Evolutionary conservation across 2,797 vertebrate species (phyloP).

Genomic region (Xenops minutus): DNA sequence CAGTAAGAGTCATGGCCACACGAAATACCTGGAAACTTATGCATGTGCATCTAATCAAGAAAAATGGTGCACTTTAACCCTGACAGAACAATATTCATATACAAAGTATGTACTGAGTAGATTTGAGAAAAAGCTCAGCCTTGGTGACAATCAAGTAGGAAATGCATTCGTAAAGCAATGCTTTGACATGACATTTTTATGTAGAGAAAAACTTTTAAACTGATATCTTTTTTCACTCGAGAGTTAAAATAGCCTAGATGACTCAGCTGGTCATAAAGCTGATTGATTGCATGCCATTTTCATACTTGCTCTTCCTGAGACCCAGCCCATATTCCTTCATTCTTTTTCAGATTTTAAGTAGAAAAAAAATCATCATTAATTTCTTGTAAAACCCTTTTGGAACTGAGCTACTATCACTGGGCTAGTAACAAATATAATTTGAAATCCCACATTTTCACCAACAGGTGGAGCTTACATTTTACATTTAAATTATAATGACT

Average conservation of each 20-base stretch:
- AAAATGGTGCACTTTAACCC: neutral
- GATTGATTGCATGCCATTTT: neutral
- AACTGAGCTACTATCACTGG: neutral
- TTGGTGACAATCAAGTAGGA: neutral
- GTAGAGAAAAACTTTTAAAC: neutral
- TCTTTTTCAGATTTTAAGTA: neutral
- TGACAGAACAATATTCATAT: neutral
- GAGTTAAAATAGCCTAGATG: neutral
- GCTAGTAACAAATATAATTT: neutral
- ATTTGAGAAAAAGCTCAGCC: neutral
- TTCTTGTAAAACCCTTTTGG: neutral
- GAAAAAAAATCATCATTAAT: constrained; percentile 11
- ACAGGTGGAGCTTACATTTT: constrained; percentile 69
- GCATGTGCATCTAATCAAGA: neutral
- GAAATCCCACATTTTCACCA: constrained; percentile 45
- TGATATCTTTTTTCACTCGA: neutral
- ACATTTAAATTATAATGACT: constrained; percentile 42
- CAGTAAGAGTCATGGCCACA: neutral
- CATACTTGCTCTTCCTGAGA: neutral
- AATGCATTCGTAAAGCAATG: neutral
- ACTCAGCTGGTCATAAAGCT: neutral
- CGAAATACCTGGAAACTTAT: neutral
- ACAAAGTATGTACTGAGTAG: neutral
- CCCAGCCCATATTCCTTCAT: neutral
- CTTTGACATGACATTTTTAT: neutral